Evolutionary conservation across 2,888 invertebrate genomes (phyloP).

Genomic region (Sabatieria punctata): DNA sequence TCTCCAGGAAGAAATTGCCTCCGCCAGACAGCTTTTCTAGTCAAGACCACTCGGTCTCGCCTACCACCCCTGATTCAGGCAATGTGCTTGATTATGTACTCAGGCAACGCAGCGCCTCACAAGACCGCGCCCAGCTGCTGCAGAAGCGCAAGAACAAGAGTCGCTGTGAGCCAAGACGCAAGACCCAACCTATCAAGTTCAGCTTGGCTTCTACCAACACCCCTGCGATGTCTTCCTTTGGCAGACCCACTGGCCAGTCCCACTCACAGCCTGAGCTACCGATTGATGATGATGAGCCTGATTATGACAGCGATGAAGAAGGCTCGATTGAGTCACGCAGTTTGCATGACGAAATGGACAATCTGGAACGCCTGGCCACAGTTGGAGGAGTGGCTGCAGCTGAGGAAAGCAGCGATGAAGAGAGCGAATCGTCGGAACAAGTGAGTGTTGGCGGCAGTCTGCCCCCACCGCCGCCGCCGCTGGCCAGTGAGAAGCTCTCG

Average conservation of each 20-base stretch:
- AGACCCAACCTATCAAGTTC: slow-evolving; percentile 28
- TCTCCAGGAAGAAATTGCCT: slow-evolving; percentile 24
- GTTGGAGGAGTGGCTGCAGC: slow-evolving; percentile 11
- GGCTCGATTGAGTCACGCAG: slow-evolving; percentile 15
- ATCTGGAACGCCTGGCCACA: slow-evolving; percentile 13
- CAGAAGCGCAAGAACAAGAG: background rate
- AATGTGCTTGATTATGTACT: slow-evolving; percentile 25
- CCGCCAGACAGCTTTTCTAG: slow-evolving; percentile 27
- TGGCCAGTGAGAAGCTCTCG: slow-evolving; percentile 7
- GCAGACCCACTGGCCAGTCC: no score
- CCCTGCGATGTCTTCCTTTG: no score
- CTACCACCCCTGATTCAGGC: slow-evolving; percentile 21
- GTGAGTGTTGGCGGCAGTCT: slow-evolving; percentile 14
- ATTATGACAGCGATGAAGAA: slow-evolving; percentile 17
- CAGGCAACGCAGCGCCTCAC: slow-evolving; percentile 18
- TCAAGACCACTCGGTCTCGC: slow-evolving; percentile 28
- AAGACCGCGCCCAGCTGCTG: slow-evolving; percentile 15
- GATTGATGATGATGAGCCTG: slow-evolving; percentile 14
- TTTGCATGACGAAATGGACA: slow-evolving; percentile 20
- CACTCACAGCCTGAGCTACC: slow-evolving; percentile 11
- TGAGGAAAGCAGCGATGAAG: slow-evolving; percentile 5
- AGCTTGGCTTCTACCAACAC: slow-evolving; percentile 18
- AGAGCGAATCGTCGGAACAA: background rate
- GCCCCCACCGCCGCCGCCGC: slow-evolving; percentile 19
- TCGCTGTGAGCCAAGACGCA: slow-evolving; percentile 31